A percentile compares a stretch with the other conserved stretches of the same genome.
Evolutionary conservation across 2,797 vertebrate species (phyloP).

Genomic region (Periophthalmus magnuspinnatus): DNA sequence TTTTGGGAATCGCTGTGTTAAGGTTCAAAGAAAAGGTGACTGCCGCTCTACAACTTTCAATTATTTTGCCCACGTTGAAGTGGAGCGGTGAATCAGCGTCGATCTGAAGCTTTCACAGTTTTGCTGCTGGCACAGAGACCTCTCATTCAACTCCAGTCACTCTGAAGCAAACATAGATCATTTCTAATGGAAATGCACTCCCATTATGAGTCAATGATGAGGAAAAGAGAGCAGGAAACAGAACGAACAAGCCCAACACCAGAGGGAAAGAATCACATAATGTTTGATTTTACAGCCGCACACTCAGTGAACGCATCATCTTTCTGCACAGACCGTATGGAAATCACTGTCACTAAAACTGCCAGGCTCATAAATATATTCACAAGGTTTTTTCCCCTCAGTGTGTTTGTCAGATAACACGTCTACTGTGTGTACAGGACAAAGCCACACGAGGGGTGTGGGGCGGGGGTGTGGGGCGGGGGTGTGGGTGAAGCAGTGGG

Average conservation of each 20-base stretch:
- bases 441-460: not conserved
- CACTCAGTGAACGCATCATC: not conserved
- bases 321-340: not conserved
- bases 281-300: not conserved
- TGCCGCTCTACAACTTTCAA: constrained; percentile 65
- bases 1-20: not conserved
- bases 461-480: too few relatives aligned
- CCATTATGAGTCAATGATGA: constrained; percentile 9
- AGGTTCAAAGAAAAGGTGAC: not conserved
- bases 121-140: constrained; percentile 61
- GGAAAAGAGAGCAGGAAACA: not conserved
- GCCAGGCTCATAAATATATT: not conserved
- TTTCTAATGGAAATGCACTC: constrained; percentile 46
- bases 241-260: not conserved
- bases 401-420: not conserved
- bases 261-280: not conserved
- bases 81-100: constrained; percentile 61
- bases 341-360: not conserved
- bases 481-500: too few relatives aligned
- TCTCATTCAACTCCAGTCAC: constrained; percentile 56
- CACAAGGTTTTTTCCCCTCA: not conserved
- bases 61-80: constrained; percentile 69
- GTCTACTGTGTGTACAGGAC: not conserved
- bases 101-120: constrained; percentile 58
- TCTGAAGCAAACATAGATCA: constrained; percentile 47